Percentiles rank a stretch among this genome's conserved stretches.
These are phyloP conservation scores for Heterotis niloticus DNA, from an alignment of 2,113 vertebrate species.

Conservation along the genomic window DNA sequence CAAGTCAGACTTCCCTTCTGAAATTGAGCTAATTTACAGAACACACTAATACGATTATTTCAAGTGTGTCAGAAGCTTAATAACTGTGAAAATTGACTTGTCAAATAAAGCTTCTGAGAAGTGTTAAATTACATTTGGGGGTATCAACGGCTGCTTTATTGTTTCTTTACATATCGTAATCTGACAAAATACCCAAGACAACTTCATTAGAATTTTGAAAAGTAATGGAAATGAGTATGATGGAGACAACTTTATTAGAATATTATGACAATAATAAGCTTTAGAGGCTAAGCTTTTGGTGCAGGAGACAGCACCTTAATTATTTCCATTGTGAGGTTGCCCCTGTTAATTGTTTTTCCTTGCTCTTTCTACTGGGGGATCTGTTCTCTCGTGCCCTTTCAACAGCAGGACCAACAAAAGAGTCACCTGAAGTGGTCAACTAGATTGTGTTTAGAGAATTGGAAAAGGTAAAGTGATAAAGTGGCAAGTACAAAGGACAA, in stretches of 20 bases:
- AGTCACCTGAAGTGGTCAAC: background rate
- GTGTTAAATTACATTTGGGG: slow-evolving; percentile 67
- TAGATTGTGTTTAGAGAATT: background rate
- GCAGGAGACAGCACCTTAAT: slow-evolving; percentile 59
- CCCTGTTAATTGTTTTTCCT: slow-evolving; percentile 48
- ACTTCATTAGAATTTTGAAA: slow-evolving; percentile 64
- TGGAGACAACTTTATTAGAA: slow-evolving; percentile 70
- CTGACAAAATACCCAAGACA: slow-evolving; percentile 62
- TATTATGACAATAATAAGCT: slow-evolving; percentile 67
- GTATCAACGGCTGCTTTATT: slow-evolving; percentile 63
- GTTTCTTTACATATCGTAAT: slow-evolving; percentile 74
- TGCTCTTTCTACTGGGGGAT: slow-evolving; percentile 36
- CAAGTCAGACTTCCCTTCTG: slow-evolving; percentile 49
- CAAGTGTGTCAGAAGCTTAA: slow-evolving; percentile 76
- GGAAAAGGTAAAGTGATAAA: background rate
- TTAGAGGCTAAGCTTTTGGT: slow-evolving; percentile 65
- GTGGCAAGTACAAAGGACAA: too few species aligned
- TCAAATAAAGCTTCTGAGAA: slow-evolving; percentile 67
- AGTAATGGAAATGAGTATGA: slow-evolving; percentile 64
- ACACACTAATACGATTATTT: slow-evolving; percentile 77
- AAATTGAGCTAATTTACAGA: slow-evolving; percentile 69
- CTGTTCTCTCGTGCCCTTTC: slow-evolving; percentile 21
- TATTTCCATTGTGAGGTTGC: slow-evolving; percentile 49
- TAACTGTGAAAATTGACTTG: slow-evolving; percentile 79
- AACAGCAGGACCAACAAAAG: background rate